Evolutionary conservation across 2,888 invertebrate species (phyloP), one percentile per base, ranked within the genome.

Genomic region (Chymomyza caudatula): DNA sequence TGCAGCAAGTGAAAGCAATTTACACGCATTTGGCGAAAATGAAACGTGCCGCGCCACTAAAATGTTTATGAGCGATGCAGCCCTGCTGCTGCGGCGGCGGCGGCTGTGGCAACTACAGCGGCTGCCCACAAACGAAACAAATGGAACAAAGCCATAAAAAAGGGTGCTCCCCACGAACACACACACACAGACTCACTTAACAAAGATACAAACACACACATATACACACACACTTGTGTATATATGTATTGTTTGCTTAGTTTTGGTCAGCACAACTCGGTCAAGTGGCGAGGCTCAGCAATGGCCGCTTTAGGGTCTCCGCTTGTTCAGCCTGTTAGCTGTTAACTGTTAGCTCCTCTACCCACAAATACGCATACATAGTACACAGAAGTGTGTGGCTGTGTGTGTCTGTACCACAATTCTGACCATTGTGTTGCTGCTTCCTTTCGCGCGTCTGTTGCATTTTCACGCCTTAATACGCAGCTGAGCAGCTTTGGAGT

Each of bases 1-100:
- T 71, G 76, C 76, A 66, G 68, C 66, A 65, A 82, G 77, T 73
- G 81, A 77, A 84, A 75, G 81, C 80, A 74, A 77, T 81, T 82
- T 76, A 74, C 80, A 76, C 81, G 77, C 75, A 70, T 80, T 67
- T 67, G 55, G 67, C 29, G 55, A 77, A 66, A 74, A 67, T 59
- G 75, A 75, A 84, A 84, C 81, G 81, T 81, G 84, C 77, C 60
- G 67, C 77, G 76, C 60, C 75, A 73, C 71, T 76, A 77, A 73
- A 84, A 73, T 71, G 64, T 81, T 80, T 69, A 78, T 80, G 83
- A 67, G 60, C 73, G 53, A 53, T 53, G 53, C 53, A 20, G 51
- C 42, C 29, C 29, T 29, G 29, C 29, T 29, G 29, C 11, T n/a
- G n/a, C n/a, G n/a, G n/a, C n/a, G n/a, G n/a, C n/a, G n/a, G 29